Base-by-base conservation (phyloP, 2,797 vertebrate species). In the Pristis pectinata region DNA sequence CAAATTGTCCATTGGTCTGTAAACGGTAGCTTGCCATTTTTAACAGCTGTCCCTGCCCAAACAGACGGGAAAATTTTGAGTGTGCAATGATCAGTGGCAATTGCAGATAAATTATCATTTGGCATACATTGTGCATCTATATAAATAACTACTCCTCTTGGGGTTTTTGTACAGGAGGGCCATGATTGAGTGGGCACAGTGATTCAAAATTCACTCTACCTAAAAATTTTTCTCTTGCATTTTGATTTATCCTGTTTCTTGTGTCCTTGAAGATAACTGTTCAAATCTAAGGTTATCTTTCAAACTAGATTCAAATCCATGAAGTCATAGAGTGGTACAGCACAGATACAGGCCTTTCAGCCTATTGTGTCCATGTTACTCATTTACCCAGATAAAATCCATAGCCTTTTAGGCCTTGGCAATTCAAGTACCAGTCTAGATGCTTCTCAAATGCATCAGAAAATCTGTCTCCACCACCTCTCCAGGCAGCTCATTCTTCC, bases 1-100 rank as follows among this genome's bases (percentile, higher is more conserved):
- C 17, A 41, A 19, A 80, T 93, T 74, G 91, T 93, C 91, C 91
- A 93, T 24, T 93, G 22, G 41, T 72, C 64, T 93, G 91, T 70
- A 64, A 93, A 41, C 72, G 37, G 93, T 70, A 93, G 89, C 37
- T 64, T 67, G 67, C 89, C 93, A 24, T 44, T 72, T 27, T 93
- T 41, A 70, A 8, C 37, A 93, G 91, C 19, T 93, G 37, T 49
- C 93, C 64, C n/a, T 67, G 37, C 24, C 67, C 91, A 72, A 93
- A 72, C 64, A 70, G 64, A 67, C 61, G 44, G 37, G 53, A 53
- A 61, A 30, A 56, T 59, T 34, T 56, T 87, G 85, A 93, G 11
- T 41, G 34, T 37, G 30, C 64, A 93, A 30, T 93, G 91, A 93
- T 49, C 13, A 93, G 44, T 93, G 67, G 72, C 34, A 72, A 72